Evolutionary conservation across 2,797 vertebrate genomes (phyloP).

Genomic region (Phoebastria nigripes): DNA sequence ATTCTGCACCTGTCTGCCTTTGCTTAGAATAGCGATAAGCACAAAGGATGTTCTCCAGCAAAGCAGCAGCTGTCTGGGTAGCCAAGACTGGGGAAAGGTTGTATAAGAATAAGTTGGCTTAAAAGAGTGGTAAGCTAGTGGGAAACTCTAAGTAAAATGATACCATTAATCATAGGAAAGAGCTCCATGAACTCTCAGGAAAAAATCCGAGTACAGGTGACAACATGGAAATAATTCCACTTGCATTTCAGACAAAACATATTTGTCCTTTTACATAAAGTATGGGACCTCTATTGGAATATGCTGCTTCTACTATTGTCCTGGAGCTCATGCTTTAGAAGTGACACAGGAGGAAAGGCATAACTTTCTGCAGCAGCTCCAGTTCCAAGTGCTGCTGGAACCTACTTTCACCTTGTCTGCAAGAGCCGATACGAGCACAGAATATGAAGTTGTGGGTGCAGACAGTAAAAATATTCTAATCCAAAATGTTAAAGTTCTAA

Average conservation of each 20-base stretch:
- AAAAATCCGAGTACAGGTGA: fast-evolving
- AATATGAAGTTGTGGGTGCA: not conserved
- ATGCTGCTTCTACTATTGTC: not conserved
- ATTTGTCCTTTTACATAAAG: not conserved
- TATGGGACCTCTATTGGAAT: not conserved
- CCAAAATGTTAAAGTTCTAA: not conserved
- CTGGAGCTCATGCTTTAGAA: not conserved
- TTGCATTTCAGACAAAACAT: not conserved
- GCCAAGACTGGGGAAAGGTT: not conserved
- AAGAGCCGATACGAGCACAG: fast-evolving
- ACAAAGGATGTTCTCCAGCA: not conserved
- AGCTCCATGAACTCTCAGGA: not conserved
- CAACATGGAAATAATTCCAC: not conserved
- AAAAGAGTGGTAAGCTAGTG: not conserved
- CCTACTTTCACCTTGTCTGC: not conserved
- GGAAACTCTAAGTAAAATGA: not conserved
- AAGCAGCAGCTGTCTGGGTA: not conserved
- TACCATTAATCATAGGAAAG: not conserved
- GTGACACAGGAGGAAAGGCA: not conserved
- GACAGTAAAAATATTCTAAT: not conserved
- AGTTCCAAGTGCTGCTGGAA: not conserved
- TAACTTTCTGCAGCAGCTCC: not conserved
- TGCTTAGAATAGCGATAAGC: not conserved
- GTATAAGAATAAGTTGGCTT: not conserved
- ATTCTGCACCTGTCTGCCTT: not conserved